Evolutionary conservation across 2,888 invertebrate genomes (phyloP).

Genomic region (Drosophila borealis): DNA sequence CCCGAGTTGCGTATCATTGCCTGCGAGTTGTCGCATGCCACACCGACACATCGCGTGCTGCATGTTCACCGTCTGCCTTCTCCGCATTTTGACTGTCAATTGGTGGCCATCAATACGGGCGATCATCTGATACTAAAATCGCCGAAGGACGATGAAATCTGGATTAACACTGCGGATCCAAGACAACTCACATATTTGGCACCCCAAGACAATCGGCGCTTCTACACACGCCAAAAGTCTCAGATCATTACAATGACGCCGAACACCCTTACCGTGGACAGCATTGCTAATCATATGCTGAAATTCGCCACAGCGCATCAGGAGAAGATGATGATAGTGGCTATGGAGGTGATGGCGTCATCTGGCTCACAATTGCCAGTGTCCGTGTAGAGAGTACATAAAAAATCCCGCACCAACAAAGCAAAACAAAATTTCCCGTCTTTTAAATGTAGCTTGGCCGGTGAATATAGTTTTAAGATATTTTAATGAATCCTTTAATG

Average conservation of each 20-base stretch:
- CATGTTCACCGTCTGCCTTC: slow-evolving; percentile 75
- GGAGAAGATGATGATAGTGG: slow-evolving; percentile 6
- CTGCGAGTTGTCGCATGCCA: slow-evolving; percentile 79
- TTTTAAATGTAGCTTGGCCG: slow-evolving; percentile 32
- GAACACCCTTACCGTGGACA: slow-evolving; percentile 74
- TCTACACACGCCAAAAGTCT: slow-evolving; percentile 77
- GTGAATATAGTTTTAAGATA: slow-evolving; percentile 30
- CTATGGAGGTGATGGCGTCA: not conserved
- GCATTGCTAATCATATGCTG: slow-evolving; percentile 80
- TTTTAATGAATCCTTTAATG: slow-evolving; percentile 20
- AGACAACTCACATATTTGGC: slow-evolving; percentile 72
- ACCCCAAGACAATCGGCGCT: slow-evolving; percentile 67
- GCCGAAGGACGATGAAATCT: slow-evolving; percentile 76
- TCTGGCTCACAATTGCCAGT: slow-evolving; percentile 8
- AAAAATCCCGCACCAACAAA: not conserved
- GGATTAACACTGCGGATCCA: slow-evolving; percentile 81
- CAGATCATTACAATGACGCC: slow-evolving; percentile 79
- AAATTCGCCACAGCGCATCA: slow-evolving; percentile 75
- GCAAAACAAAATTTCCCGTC: slow-evolving; percentile 20
- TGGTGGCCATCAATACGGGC: slow-evolving; percentile 75
- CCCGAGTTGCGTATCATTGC: slow-evolving; percentile 80
- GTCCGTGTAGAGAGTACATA: slow-evolving; percentile 14
- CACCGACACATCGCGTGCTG: slow-evolving; percentile 81
- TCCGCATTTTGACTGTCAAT: slow-evolving; percentile 67
- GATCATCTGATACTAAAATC: slow-evolving; percentile 81